A percentile compares a stretch with the other conserved stretches of the same genome.
Evolutionary conservation across 2,888 invertebrate genomes (phyloP).

Genomic region (Gastracanthus pulcherrimus): DNA sequence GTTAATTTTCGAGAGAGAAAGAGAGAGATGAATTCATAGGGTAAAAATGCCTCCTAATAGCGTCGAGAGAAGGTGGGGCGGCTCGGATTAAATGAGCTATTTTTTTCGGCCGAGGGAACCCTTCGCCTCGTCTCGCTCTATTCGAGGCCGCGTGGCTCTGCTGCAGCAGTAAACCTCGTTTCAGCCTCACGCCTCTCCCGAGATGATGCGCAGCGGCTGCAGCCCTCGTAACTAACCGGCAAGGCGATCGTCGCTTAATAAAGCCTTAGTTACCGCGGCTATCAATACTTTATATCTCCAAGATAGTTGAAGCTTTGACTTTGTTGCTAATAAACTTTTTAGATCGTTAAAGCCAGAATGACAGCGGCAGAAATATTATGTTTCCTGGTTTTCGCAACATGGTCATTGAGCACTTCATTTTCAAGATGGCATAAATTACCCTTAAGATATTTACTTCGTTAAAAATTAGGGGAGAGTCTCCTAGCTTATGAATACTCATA

Average conservation of each 20-base stretch:
- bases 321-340: constrained; percentile 26
- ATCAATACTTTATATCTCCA: constrained; percentile 19
- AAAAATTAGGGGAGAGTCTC: no score
- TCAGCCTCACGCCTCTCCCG: no score
- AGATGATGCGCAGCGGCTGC: neutral
- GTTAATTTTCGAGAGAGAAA: constrained; percentile 70
- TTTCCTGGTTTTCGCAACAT: no score
- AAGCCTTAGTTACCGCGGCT: constrained; percentile 40
- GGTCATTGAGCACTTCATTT: no score
- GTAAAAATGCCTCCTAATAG: constrained; percentile 70
- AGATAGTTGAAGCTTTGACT: constrained; percentile 11
- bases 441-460: no score
- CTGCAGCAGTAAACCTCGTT: no score
- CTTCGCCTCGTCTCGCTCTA: constrained; percentile 38
- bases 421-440: no score
- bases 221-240: constrained; percentile 5
- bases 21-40: constrained; percentile 73
- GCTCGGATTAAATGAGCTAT: constrained; percentile 70
- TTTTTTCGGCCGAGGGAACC: constrained; percentile 59
- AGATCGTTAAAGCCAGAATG: no score
- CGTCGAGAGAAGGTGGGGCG: constrained; percentile 67
- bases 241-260: constrained; percentile 34
- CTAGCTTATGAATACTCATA: no score
- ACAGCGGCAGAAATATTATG: no score
- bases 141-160: constrained; percentile 40